Base-by-base conservation (phyloP, 2,113 vertebrate species). In the Tenebrosternarchus preto region DNA sequence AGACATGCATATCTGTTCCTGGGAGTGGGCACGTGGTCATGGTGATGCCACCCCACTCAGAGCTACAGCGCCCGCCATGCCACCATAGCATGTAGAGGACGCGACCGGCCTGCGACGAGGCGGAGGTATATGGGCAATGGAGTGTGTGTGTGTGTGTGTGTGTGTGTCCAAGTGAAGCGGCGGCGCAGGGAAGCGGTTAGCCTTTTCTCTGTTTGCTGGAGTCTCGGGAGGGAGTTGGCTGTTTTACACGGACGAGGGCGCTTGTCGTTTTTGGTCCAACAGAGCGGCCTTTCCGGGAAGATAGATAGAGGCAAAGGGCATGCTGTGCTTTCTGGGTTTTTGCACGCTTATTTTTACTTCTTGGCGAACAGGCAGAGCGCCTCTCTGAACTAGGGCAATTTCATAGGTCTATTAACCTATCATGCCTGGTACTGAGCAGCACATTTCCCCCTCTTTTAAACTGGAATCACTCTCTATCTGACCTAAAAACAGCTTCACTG, bases 401-500 rank as follows among this genome's bases (percentile, higher is more conserved):
- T 89, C 82, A 91, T 91, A 90, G 84, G 81, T 87, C 84, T 78
- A 86, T 46, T 79, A 31, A 46, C 80, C 80, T 81, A 89, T 86
- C 87, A 64, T 77, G 83, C 86, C 78, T 76, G 82, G 75, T 86
- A 86, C 81, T 85, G 70, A 57, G 73, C 81, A 25, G 80, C 31
- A 59, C 61, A 31, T 55, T 36, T 82, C 82, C 70, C 84, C 80
- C 24, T 77, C 63, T n/a, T 17, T 55, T 33, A 53, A 70, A 60
- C 57, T 69, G 50, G 76, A 75, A 82, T n/a, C 24, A 74, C 74
- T 82, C 68, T 74, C 68, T 72, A 85, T 83, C 69, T 90, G 90
- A 91, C 89, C 91, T 92, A 88, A 90, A 93, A 90, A 90, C 83
- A 90, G 82, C 80, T 87, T 85, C 81, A 83, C 3, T 71, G 16